Conservation (phyloP, 2,797 vertebrate species). For the Xyrichtys novacula region DNA sequence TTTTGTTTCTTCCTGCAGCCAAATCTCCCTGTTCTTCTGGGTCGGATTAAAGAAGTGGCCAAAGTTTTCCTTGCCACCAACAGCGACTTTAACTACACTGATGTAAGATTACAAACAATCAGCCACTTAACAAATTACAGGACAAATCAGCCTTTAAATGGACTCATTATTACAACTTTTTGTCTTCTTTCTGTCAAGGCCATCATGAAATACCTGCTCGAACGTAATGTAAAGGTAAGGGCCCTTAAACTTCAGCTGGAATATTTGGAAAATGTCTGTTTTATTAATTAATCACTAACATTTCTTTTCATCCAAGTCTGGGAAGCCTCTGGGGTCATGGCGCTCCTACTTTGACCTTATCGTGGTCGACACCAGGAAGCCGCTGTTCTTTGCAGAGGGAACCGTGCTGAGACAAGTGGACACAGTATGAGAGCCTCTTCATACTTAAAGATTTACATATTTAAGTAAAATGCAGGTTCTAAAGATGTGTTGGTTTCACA, state of each 20-base stretch:
- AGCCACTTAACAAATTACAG: too few relatives aligned
- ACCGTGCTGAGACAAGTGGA: slow-evolving; percentile 90
- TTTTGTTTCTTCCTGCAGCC: slow-evolving; percentile 78
- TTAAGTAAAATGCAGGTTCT: background rate
- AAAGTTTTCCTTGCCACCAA: slow-evolving; percentile 92
- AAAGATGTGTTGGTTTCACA: slow-evolving; percentile 56
- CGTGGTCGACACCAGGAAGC: slow-evolving; percentile 90
- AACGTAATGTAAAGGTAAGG: slow-evolving; percentile 74
- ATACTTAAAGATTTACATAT: background rate
- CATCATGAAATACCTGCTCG: slow-evolving; percentile 90
- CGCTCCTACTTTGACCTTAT: slow-evolving; percentile 88
- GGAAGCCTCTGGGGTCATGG: slow-evolving; percentile 73
- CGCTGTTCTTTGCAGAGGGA: slow-evolving; percentile 88
- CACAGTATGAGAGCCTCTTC: slow-evolving; percentile 75
- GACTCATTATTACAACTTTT: slow-evolving; percentile 5
- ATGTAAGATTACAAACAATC: slow-evolving; percentile 78
- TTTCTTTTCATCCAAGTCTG: background rate
- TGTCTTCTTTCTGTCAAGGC: slow-evolving; percentile 73
- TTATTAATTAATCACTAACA: background rate
- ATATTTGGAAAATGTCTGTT: background rate
- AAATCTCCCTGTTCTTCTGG: slow-evolving; percentile 82
- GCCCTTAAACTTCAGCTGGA: background rate
- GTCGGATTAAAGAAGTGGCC: slow-evolving; percentile 86
- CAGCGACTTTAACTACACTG: slow-evolving; percentile 89
- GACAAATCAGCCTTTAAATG: too few relatives aligned